Conservation (phyloP, 2,888 invertebrate species). For the Ophonus ardosiacus region DNA sequence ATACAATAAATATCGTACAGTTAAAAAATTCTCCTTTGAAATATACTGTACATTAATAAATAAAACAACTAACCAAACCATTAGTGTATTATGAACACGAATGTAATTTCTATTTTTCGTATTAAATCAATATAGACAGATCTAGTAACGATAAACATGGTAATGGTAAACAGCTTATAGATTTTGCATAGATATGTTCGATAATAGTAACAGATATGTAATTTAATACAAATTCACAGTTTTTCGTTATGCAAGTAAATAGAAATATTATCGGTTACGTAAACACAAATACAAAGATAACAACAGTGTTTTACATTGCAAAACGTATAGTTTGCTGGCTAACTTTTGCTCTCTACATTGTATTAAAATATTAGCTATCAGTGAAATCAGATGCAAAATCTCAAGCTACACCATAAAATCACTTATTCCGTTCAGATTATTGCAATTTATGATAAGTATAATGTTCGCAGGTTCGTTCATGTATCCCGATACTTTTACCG, state of each 20-base stretch:
- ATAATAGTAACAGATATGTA: too few relatives aligned
- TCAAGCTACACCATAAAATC: not conserved
- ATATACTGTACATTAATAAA: too few relatives aligned
- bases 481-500: not conserved
- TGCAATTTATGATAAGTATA: not conserved
- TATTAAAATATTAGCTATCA: conserved; percentile 22
- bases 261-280: not conserved
- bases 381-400: conserved; percentile 19
- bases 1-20: too few relatives aligned
- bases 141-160: too few relatives aligned
- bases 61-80: too few relatives aligned
- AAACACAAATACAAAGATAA: not conserved
- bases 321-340: not conserved
- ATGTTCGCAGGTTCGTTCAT: not conserved
- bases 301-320: not conserved
- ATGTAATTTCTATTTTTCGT: too few relatives aligned
- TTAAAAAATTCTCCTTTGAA: too few relatives aligned
- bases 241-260: not conserved
- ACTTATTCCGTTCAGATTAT: not conserved
- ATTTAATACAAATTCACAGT: too few relatives aligned
- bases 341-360: not conserved
- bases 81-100: too few relatives aligned
- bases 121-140: too few relatives aligned
- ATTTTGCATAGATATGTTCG: too few relatives aligned
- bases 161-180: too few relatives aligned